These are phyloP conservation scores for Lamellibrachia columna DNA, from an alignment of 2,888 invertebrate genomes.

Conservation along the genomic window DNA sequence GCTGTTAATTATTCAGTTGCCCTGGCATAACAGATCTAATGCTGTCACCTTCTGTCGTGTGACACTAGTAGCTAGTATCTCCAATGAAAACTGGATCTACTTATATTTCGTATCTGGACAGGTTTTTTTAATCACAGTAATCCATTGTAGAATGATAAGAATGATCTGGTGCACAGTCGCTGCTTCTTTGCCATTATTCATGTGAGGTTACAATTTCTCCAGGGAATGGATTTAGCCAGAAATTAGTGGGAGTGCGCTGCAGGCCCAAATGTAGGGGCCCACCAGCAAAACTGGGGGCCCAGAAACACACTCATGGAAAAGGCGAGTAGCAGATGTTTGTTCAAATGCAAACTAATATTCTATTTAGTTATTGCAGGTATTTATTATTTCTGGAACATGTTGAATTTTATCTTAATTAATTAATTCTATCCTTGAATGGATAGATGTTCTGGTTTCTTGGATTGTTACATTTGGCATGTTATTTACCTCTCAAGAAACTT, in stretches of 20 bases:
- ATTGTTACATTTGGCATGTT: too few relatives aligned
- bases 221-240: not conserved
- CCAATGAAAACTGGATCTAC: not conserved
- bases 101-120: not conserved
- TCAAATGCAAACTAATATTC: not conserved
- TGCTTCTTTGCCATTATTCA: not conserved
- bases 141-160: not conserved
- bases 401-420: not conserved
- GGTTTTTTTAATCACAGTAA: not conserved
- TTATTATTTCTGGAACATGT: not conserved
- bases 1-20: not conserved
- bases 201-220: not conserved
- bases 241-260: not conserved
- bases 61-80: not conserved
- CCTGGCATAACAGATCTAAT: not conserved
- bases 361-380: not conserved
- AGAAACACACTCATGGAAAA: not conserved
- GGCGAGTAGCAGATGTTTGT: not conserved
- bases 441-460: too few relatives aligned
- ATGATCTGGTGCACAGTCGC: not conserved
- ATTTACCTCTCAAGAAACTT: too few relatives aligned
- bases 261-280: not conserved
- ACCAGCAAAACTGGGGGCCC: conserved; percentile 1
- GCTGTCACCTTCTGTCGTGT: not conserved
- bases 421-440: not conserved